A percentile compares a stretch with the other conserved stretches of the same genome.
Conservation (phyloP, 2,113 vertebrate genomes). For the Arenaria interpres region DNA sequence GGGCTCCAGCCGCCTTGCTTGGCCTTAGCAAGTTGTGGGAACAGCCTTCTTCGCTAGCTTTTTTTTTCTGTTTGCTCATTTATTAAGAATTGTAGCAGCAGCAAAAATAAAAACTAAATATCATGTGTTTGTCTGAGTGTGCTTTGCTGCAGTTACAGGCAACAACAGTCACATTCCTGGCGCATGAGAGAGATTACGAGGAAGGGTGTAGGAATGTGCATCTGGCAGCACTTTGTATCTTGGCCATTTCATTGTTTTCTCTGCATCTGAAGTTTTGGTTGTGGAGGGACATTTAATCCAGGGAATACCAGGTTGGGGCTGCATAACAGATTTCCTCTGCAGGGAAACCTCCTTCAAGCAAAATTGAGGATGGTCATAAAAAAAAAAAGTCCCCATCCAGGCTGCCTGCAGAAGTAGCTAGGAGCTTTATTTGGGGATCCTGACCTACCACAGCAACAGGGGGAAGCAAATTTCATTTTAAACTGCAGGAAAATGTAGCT, state of each 20-base stretch:
- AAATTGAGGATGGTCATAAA: not conserved
- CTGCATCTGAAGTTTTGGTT: slow-evolving; percentile 15
- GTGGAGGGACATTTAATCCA: not conserved
- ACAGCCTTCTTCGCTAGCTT: not conserved
- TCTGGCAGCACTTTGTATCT: slow-evolving; percentile 65
- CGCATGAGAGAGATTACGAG: slow-evolving; percentile 34
- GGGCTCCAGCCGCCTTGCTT: not conserved
- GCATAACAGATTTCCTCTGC: not conserved
- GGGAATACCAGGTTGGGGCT: not conserved
- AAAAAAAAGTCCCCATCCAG: not conserved
- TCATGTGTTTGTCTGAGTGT: not conserved
- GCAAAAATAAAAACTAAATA: not conserved
- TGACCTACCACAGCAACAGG: not conserved
- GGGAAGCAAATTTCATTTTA: not conserved
- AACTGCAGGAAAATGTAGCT: not conserved
- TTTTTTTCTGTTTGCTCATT: not conserved
- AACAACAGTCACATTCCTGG: not conserved
- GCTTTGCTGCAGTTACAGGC: not conserved
- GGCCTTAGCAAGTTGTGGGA: not conserved
- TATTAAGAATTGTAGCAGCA: not conserved
- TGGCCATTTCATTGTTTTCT: slow-evolving; percentile 40
- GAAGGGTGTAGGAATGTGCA: slow-evolving; percentile 59
- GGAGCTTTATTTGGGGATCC: not conserved
- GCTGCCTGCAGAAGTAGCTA: not conserved
- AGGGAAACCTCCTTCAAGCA: not conserved